Conservation (phyloP, 2,888 invertebrate genomes). For the Watsonalla binaria region DNA sequence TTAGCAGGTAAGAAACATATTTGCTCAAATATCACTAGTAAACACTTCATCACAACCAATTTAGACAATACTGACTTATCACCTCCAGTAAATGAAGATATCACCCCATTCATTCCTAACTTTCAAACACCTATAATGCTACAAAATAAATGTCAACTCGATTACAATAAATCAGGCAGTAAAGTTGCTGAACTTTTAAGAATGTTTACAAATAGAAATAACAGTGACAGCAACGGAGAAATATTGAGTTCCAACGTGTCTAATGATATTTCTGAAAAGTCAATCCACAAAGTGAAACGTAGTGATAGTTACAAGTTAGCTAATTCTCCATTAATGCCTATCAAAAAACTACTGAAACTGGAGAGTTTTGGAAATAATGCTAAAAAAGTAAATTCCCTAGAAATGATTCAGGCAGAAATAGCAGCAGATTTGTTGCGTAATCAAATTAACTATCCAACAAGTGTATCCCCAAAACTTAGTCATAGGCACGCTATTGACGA, state of each 20-base stretch:
- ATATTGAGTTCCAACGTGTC: conserved; percentile 19
- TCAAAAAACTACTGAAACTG: conserved; percentile 79
- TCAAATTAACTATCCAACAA: conserved; percentile 84
- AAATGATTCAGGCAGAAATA: conserved; percentile 80
- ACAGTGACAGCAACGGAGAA: conserved; percentile 34
- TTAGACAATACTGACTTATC: conserved; percentile 39
- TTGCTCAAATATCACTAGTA: conserved; percentile 42
- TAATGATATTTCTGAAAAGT: conserved; percentile 37
- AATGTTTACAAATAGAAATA: conserved; percentile 65
- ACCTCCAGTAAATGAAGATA: conserved; percentile 41
- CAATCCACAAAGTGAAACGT: conserved; percentile 81
- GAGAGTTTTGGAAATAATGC: conserved; percentile 65
- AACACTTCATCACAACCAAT: conserved; percentile 32
- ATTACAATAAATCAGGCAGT: conserved; percentile 45
- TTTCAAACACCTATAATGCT: conserved; percentile 69
- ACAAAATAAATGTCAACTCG: conserved; percentile 52
- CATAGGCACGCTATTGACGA: conserved; percentile 50
- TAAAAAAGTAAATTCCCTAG: conserved; percentile 73
- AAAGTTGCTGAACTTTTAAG: conserved; percentile 69
- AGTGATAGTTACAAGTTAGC: conserved; percentile 92
- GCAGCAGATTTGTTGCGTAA: conserved; percentile 81
- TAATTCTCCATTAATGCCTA: conserved; percentile 83
- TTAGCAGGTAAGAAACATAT: conserved; percentile 83
- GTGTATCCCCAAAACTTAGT: conserved; percentile 78
- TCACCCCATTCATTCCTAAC: conserved; percentile 67